Percentiles rank a stretch among this genome's conserved stretches.
These are phyloP conservation scores for Salvelinus fontinalis DNA, from an alignment of 2,113 vertebrate genomes.

Conservation along the genomic window DNA sequence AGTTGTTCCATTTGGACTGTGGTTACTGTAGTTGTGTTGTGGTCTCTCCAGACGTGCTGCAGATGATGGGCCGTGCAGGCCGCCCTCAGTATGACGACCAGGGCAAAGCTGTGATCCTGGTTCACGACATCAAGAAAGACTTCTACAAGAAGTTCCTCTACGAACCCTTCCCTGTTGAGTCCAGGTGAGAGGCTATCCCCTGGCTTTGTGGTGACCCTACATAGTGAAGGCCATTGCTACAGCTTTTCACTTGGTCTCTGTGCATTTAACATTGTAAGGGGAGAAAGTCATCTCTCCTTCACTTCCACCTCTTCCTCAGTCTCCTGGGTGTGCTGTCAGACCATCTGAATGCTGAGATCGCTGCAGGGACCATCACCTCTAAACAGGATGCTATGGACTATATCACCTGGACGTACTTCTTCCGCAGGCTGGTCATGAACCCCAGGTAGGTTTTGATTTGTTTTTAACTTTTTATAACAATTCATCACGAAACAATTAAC, in stretches of 20 bases:
- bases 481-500: too few relatives aligned
- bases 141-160: conserved; percentile 99
- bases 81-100: conserved; percentile 97
- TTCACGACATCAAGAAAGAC: conserved; percentile 98
- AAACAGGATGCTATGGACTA: conserved; percentile 99
- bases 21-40: too few relatives aligned
- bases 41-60: conserved; percentile 87
- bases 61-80: conserved; percentile 98
- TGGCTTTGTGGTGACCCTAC: too few relatives aligned
- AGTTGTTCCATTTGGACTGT: too few relatives aligned
- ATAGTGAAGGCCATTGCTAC: too few relatives aligned
- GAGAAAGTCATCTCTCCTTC: too few relatives aligned
- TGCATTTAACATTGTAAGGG: too few relatives aligned
- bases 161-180: conserved; percentile 97
- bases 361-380: conserved; percentile 91
- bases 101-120: conserved; percentile 97
- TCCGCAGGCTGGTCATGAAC: conserved; percentile 96
- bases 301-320: conserved; percentile 60
- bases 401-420: conserved; percentile 99
- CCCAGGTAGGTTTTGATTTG: conserved; percentile 78
- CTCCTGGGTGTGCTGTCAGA: conserved; percentile 91
- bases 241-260: too few relatives aligned
- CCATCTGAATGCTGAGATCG: conserved; percentile 95
- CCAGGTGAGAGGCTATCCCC: conserved; percentile 78
- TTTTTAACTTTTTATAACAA: too few relatives aligned